Evolutionary conservation across 2,797 vertebrate genomes (phyloP).

Genomic region (Cheirogaleus major): DNA sequence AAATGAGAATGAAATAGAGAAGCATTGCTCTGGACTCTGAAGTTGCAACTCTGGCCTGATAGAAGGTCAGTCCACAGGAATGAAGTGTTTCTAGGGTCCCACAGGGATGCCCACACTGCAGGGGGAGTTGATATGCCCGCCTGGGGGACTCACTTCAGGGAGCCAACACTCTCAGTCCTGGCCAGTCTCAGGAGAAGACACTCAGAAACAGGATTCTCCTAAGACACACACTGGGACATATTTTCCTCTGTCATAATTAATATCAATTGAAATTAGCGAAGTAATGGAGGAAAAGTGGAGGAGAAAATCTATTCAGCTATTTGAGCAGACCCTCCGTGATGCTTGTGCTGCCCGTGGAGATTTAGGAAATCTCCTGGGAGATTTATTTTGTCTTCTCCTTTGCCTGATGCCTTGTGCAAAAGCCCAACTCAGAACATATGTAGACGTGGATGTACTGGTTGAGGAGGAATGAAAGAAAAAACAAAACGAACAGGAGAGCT

Average conservation of each 20-base stretch:
- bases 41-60: background rate
- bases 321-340: constrained; percentile 12
- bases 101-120: background rate
- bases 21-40: background rate
- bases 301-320: background rate
- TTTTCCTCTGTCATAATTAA: constrained; percentile 26
- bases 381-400: background rate
- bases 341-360: background rate
- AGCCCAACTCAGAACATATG: background rate
- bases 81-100: background rate
- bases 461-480: background rate
- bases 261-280: constrained; percentile 25
- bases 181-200: background rate
- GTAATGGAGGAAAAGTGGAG: constrained; percentile 25
- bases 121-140: constrained; percentile 6
- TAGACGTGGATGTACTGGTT: background rate
- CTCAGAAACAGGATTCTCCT: background rate
- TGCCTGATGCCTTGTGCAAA: background rate
- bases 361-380: constrained; percentile 53
- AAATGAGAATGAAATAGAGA: background rate
- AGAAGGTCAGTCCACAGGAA: background rate
- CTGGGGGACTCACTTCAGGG: constrained; percentile 9
- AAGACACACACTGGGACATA: background rate
- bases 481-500: background rate
- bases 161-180: constrained; percentile 39